Evolutionary conservation across 2,797 vertebrate genomes (phyloP).

Genomic region (Rhynchonycteris naso): DNA sequence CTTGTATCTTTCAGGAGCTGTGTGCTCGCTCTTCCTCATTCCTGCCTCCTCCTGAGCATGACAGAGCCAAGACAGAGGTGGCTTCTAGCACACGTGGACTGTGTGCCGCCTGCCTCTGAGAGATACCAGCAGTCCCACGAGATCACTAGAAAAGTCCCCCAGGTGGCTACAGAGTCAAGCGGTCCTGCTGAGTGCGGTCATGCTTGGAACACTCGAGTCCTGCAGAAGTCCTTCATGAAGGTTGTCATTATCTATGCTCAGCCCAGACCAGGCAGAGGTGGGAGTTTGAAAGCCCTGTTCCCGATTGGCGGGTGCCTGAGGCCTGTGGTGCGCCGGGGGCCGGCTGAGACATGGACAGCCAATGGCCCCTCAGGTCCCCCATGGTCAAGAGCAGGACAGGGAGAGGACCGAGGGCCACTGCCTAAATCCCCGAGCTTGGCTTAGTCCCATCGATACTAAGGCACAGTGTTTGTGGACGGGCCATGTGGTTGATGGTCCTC

Average conservation of each 20-base stretch:
- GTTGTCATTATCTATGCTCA: accelerated
- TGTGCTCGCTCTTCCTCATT: no score
- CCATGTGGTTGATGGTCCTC: slow-evolving; percentile 65
- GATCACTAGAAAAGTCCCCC: not conserved
- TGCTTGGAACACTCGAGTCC: not conserved
- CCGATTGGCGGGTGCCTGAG: accelerated
- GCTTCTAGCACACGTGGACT: not conserved
- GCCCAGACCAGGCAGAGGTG: not conserved
- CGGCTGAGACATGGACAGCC: not conserved
- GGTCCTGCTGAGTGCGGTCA: not conserved
- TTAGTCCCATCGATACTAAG: not conserved
- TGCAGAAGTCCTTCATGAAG: not conserved
- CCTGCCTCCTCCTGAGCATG: not conserved
- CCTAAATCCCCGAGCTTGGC: not conserved
- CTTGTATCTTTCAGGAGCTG: not conserved
- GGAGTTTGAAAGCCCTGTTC: no score
- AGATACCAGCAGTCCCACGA: not conserved
- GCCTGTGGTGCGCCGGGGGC: not conserved
- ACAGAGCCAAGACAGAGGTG: not conserved
- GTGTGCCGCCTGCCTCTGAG: not conserved
- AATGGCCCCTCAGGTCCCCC: not conserved
- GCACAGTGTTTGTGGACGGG: not conserved
- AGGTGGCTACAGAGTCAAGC: not conserved
- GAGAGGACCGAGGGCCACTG: not conserved
- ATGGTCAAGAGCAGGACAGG: not conserved